Conservation (phyloP, 2,888 invertebrate genomes). For the Zygothrica quintamaculata region DNA sequence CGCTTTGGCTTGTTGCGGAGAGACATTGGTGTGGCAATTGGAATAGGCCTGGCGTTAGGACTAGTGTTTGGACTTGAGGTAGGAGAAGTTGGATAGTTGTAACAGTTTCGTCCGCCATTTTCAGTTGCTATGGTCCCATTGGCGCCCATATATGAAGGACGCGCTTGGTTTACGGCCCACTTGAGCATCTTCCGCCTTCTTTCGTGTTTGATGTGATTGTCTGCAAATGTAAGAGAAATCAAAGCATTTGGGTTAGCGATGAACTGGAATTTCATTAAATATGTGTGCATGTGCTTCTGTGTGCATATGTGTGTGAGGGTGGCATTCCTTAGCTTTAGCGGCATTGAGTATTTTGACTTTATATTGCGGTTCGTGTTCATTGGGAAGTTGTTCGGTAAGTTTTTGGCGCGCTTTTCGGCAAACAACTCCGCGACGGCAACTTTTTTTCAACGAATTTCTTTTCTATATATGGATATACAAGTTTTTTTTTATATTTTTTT, state of each 20-base stretch:
- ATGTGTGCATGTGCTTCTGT: conserved; percentile 6
- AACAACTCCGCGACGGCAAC: conserved; percentile 25
- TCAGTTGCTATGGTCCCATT: conserved; percentile 6
- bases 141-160: conserved; percentile 73
- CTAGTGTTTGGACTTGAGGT: neutral
- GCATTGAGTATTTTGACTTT: conserved; percentile 49
- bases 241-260: conserved; percentile 39
- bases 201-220: conserved; percentile 25
- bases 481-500: conserved; percentile 6
- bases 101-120: conserved; percentile 13
- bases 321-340: conserved; percentile 32
- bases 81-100: conserved; percentile 3
- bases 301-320: conserved; percentile 18
- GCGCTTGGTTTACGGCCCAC: conserved; percentile 83
- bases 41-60: conserved; percentile 1
- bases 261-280: neutral
- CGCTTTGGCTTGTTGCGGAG: conserved; percentile 39
- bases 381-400: conserved; percentile 58
- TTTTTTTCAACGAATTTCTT: conserved; percentile 5
- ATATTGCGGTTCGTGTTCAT: conserved; percentile 27
- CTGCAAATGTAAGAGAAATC: conserved; percentile 53
- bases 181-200: conserved; percentile 75
- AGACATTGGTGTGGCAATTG: neutral
- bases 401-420: conserved; percentile 73
- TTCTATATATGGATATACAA: conserved; percentile 22